Conservation (phyloP, 2,113 vertebrate genomes). For the Cricetomys ansorgei region DNA sequence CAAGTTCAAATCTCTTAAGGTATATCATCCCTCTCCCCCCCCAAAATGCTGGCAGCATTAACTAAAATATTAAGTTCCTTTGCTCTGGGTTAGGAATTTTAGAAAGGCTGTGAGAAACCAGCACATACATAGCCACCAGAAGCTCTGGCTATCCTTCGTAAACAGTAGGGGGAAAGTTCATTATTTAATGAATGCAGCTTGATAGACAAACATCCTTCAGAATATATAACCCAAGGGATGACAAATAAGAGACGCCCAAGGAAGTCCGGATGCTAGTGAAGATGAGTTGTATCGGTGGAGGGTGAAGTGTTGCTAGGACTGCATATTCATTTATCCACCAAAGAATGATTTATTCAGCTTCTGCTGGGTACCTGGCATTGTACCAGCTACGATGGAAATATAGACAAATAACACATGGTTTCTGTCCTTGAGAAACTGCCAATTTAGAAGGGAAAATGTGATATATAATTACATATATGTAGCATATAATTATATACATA, state of each 20-base stretch:
- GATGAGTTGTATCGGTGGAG: neutral
- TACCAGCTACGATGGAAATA: neutral
- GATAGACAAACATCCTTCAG: constrained; percentile 38
- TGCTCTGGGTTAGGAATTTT: constrained; percentile 30
- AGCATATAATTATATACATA: neutral
- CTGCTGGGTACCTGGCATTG: neutral
- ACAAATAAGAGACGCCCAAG: constrained; percentile 21
- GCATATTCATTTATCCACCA: neutral
- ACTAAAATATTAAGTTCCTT: constrained; percentile 35
- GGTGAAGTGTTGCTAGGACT: neutral
- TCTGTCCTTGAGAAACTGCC: neutral
- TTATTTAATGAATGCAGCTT: neutral
- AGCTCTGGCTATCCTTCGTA: neutral
- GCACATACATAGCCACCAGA: neutral
- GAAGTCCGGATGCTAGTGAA: constrained; percentile 47
- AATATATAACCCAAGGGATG: neutral
- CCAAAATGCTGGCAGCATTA: neutral
- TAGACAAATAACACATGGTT: neutral
- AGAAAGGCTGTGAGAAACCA: neutral
- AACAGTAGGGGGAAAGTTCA: neutral
- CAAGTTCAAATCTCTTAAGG: neutral
- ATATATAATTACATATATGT: neutral
- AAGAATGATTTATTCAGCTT: constrained; percentile 29
- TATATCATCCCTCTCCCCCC: neutral
- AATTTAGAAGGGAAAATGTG: neutral